Percentiles rank a stretch among this genome's conserved stretches.
Evolutionary conservation across 92 coral and sea anemone genomes (phyloP).

Genomic region (Phymanthus crucifer): DNA sequence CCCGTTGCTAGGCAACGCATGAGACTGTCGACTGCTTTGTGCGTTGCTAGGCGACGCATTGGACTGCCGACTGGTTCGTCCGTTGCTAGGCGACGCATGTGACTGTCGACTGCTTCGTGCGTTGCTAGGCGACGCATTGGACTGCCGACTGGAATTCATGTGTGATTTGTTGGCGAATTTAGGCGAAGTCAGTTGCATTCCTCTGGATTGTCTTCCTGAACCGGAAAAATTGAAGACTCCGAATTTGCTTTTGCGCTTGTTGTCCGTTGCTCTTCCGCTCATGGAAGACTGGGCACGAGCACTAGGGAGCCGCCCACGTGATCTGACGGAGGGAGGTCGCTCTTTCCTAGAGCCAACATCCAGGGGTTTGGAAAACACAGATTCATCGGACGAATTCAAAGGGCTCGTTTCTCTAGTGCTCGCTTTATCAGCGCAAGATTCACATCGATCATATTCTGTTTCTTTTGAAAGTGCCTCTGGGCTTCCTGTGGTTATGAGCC

Average conservation of each 20-base stretch:
- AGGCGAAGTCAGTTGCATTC: neutral
- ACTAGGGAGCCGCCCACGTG: neutral
- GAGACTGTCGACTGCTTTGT: neutral
- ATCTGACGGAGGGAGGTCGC: neutral
- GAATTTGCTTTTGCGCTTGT: neutral
- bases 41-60: neutral
- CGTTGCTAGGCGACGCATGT: neutral
- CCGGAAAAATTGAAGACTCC: neutral
- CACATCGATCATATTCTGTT: neutral
- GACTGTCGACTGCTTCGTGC: neutral
- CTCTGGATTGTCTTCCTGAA: neutral
- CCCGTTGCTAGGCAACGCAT: slow-evolving; percentile 7
- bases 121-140: neutral
- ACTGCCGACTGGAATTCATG: neutral
- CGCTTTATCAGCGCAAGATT: neutral
- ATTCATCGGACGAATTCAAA: neutral
- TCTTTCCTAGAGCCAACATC: neutral
- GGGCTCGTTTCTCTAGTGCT: neutral
- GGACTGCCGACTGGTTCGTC: neutral
- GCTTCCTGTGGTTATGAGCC: neutral
- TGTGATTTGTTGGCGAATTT: neutral
- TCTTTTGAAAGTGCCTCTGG: neutral
- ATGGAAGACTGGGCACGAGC: neutral
- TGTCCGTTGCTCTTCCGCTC: slow-evolving; percentile 1
- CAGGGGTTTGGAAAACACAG: neutral